Base-by-base conservation (phyloP, 2,888 invertebrate genomes). In the Pteria penguin region DNA sequence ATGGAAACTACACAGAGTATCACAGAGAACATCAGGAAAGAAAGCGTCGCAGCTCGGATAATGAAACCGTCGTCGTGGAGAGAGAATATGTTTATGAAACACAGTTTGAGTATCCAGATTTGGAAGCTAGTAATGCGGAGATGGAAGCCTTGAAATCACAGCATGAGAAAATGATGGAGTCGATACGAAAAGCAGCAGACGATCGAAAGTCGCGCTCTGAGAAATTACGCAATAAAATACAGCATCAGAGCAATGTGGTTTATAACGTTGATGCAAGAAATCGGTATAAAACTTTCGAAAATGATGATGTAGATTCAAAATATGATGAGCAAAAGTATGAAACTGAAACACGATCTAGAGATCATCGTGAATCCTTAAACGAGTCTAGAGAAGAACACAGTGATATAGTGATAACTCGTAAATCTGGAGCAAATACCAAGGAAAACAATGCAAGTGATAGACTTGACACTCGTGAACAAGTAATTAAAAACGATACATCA, bases 81-180 rank as follows among this genome's bases (percentile, higher is more conserved):
- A 61, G 72, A 18, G 65, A 77, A 54, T 63, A 65, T 65, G 68
- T 69, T 1, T 45, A 72, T 24, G 72, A 72, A 65, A 69, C 76
- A 2, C 65, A 77, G 27, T 65, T 70, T 31, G 63, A 65, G 22
- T 62, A 68, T 18, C 76, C 76, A 31, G 73, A 73, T 58, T 29
- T 77, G 8, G 65, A 60, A n/a, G 70, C 80, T 55, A 79, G 80
- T 67, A 74, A 80, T 66, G 76, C 80, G 52, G 88, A 88, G 67
- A 84, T 89, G 71, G 85, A 86, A 45, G 86, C 82, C 18, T 79
- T 89, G 24, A 84, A 84, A 62, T 76, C 80, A 31, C 88, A 89
- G 68, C 89, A 89, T 84, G 76, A 80, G 3, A 84, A 83, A 73
- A 84, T 88, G 79, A 86, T 89, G 85, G 83, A 81, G 55, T 82